Evolutionary conservation across 2,797 vertebrate species (phyloP).

Genomic region (Euphonia xanthogaster): DNA sequence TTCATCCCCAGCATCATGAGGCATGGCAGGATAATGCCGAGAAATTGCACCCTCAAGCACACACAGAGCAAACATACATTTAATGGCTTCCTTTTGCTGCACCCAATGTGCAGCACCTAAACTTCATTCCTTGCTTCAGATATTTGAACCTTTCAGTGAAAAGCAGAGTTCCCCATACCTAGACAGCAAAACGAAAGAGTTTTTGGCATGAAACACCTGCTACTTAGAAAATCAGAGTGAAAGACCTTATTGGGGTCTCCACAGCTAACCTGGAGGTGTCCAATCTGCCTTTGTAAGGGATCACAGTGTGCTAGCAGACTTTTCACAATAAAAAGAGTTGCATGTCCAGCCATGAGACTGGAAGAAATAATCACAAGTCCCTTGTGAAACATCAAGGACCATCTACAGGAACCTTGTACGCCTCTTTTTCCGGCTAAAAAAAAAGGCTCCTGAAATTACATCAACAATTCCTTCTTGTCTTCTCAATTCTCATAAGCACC

Average conservation of each 20-base stretch:
- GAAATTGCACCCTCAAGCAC: neutral
- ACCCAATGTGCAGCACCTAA: neutral
- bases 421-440: neutral
- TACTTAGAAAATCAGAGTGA: neutral
- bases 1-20: neutral
- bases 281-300: neutral
- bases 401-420: neutral
- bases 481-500: neutral
- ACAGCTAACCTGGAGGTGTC: neutral
- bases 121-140: neutral
- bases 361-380: neutral
- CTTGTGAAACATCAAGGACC: neutral
- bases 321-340: neutral
- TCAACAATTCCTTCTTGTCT: neutral
- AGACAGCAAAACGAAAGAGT: neutral
- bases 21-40: neutral
- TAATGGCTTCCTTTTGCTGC: neutral
- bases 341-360: neutral
- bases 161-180: neutral
- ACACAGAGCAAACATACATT: neutral
- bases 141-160: neutral
- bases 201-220: neutral
- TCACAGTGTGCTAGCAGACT: neutral
- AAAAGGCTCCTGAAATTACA: neutral
- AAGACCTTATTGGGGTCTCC: neutral